These are phyloP conservation scores for Tympanoctomys barrerae DNA, from an alignment of 2,797 vertebrate species.

Conservation along the genomic window DNA sequence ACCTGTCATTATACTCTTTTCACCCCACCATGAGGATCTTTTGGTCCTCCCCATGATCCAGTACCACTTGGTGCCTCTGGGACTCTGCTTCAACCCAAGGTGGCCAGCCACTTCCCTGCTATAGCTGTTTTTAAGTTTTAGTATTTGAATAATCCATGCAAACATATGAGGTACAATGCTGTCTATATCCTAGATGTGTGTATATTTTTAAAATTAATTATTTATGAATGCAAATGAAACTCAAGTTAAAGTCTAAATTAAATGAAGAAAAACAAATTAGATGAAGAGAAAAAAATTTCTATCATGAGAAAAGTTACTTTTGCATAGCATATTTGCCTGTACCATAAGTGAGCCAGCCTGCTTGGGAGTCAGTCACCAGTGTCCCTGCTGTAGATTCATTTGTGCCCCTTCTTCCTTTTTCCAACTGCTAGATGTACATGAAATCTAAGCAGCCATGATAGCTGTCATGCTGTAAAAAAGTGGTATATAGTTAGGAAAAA, in stretches of 20 bases:
- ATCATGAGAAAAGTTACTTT: not conserved
- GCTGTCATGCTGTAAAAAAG: constrained; percentile 2
- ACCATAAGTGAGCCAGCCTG: not conserved
- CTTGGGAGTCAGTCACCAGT: not conserved
- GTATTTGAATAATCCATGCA: constrained; percentile 19
- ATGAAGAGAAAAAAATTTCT: not conserved
- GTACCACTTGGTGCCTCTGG: not conserved
- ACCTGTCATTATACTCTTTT: not conserved
- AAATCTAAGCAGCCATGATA: constrained; percentile 32
- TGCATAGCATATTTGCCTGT: not conserved
- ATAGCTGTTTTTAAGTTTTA: not conserved
- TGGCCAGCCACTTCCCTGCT: not conserved
- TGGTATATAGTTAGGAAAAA: not conserved
- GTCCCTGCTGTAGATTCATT: not conserved
- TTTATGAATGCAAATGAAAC: constrained; percentile 42
- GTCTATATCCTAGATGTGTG: not conserved
- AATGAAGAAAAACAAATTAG: constrained; percentile 20
- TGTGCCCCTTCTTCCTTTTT: constrained; percentile 12
- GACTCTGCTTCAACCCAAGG: not conserved
- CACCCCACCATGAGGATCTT: no score
- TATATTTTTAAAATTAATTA: constrained; percentile 33
- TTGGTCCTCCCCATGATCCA: not conserved
- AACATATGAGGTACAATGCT: not conserved
- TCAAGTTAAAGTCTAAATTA: constrained; percentile 45
- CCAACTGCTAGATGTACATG: not conserved